phyloP scores from a whole-genome alignment of 2,888 invertebrate genomes.

The Polietes domitor region DNA sequence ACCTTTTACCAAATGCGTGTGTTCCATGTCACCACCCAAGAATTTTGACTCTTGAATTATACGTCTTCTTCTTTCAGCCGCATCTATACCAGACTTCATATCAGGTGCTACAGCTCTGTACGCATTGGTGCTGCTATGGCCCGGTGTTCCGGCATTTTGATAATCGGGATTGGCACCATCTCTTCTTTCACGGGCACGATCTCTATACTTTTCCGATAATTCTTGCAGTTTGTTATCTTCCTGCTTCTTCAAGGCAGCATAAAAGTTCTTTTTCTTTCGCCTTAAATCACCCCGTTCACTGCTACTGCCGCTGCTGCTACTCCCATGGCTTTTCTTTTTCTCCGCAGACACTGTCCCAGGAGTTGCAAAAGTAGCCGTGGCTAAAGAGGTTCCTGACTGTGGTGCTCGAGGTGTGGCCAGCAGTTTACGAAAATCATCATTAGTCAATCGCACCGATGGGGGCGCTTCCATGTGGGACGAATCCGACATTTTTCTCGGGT shows the following conservation, averaged over 20 bases:
- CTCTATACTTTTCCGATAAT: conserved; percentile 95
- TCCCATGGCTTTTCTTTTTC: conserved; percentile 73
- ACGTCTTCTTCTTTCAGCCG: conserved; percentile 95
- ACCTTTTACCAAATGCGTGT: conserved; percentile 99
- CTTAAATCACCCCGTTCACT: conserved; percentile 90
- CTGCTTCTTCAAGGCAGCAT: conserved; percentile 95
- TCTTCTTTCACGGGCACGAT: conserved; percentile 93
- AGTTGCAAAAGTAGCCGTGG: conserved; percentile 57
- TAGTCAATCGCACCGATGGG: conserved; percentile 91
- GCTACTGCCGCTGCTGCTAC: conserved; percentile 79
- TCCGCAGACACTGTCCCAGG: conserved; percentile 70
- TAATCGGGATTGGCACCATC: conserved; percentile 92
- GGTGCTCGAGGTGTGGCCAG: conserved; percentile 96
- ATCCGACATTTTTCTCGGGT: conserved; percentile 16
- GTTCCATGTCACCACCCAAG: conserved; percentile 99
- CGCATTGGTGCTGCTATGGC: conserved; percentile 79
- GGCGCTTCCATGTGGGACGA: conserved; percentile 79
- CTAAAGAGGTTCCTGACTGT: conserved; percentile 76
- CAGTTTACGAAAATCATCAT: conserved; percentile 97
- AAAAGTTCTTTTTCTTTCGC: conserved; percentile 96
- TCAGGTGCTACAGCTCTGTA: conserved; percentile 97
- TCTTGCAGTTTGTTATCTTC: conserved; percentile 97
- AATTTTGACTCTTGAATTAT: conserved; percentile 99
- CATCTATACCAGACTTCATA: conserved; percentile 95
- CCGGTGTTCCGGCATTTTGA: conserved; percentile 88